Percentiles rank a stretch among this genome's conserved stretches.
Evolutionary conservation across 1,140 invertebrate genomes (phyloP).

Genomic region (Drosophila prosaltans): DNA sequence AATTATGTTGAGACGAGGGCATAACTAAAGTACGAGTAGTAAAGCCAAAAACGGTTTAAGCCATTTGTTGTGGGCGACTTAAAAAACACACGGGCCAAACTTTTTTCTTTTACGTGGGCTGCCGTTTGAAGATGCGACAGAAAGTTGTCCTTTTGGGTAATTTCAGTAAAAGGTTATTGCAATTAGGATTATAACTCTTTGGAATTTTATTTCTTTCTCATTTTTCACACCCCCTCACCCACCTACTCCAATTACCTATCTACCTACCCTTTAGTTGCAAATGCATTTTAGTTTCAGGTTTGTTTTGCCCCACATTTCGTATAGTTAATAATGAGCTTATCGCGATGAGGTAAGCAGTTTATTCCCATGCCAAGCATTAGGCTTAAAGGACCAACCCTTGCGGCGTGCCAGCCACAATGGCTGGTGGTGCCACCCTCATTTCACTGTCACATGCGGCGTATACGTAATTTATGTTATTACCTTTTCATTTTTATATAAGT

Average conservation of each 20-base stretch:
- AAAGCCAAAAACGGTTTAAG: conserved; percentile 19
- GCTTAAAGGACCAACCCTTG: conserved; percentile 9
- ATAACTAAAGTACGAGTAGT: conserved; percentile 19
- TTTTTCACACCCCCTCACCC: neutral
- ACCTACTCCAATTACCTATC: too few species aligned
- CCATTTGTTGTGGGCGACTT: conserved; percentile 3
- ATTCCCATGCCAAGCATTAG: conserved; percentile 5
- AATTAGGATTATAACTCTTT: neutral
- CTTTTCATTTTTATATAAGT: conserved; percentile 45
- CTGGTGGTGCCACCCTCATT: neutral
- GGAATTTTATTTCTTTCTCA: neutral
- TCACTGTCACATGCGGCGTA: conserved; percentile 45
- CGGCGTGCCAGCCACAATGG: neutral
- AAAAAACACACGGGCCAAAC: neutral
- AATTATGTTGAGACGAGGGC: conserved; percentile 53
- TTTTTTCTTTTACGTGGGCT: neutral
- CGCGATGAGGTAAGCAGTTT: neutral
- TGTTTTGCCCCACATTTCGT: too few species aligned
- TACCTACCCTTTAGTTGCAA: neutral
- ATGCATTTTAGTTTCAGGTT: neutral
- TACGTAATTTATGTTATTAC: conserved; percentile 55
- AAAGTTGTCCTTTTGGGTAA: neutral
- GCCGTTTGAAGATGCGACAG: neutral
- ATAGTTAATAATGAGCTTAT: conserved; percentile 8
- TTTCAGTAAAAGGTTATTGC: conserved; percentile 9